phyloP scores from a whole-genome alignment of 2,888 invertebrate species.

The Tipula lateralis region DNA sequence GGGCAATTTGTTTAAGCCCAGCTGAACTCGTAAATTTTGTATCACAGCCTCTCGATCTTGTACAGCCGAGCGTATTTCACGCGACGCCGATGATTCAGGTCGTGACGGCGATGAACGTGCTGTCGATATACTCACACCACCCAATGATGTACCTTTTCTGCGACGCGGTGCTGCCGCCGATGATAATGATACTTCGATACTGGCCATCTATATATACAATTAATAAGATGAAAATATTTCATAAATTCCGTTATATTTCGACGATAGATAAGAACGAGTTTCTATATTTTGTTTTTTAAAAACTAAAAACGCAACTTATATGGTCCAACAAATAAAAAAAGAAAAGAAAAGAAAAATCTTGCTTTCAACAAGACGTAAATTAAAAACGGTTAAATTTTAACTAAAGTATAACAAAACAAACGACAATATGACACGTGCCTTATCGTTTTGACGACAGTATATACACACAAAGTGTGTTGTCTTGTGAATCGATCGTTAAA shows the following conservation, averaged over 20 bases:
- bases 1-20: conserved; percentile 46
- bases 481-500: conserved; percentile 27
- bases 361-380: not conserved
- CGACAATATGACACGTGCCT: not conserved
- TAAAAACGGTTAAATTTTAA: not conserved
- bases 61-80: conserved; percentile 64
- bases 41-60: conserved; percentile 79
- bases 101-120: conserved; percentile 36
- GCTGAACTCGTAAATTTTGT: conserved; percentile 55
- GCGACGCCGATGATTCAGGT: conserved; percentile 47
- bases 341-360: not conserved
- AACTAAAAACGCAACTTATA: not conserved
- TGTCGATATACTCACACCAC: conserved; percentile 38
- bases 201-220: conserved; percentile 67
- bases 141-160: conserved; percentile 49
- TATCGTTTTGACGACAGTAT: not conserved
- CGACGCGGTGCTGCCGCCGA: conserved; percentile 59
- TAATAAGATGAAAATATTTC: conserved; percentile 34
- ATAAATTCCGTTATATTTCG: not conserved
- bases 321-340: not conserved
- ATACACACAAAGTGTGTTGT: not conserved
- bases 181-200: conserved; percentile 73
- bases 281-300: not conserved
- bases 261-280: conserved; percentile 8
- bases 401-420: not conserved